These are phyloP conservation scores for Plemyria rubiginata DNA, from an alignment of 2,888 invertebrate species.

Conservation along the genomic window DNA sequence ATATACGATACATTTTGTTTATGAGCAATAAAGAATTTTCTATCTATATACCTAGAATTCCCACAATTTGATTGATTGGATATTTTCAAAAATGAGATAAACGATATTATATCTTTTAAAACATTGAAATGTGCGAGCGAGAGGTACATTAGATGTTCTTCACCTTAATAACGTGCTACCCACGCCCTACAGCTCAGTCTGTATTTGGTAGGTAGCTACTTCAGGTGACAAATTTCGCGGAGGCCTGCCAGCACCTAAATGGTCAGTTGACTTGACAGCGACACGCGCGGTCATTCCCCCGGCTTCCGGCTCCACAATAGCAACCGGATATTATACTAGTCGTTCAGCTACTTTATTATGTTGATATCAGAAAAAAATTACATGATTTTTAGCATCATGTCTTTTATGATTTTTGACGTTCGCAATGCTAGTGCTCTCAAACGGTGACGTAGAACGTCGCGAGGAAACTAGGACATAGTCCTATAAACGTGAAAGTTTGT, in stretches of 20 bases:
- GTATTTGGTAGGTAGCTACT: constrained; percentile 35
- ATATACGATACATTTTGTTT: too few relatives aligned
- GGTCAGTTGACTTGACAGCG: constrained; percentile 48
- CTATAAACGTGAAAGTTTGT: too few relatives aligned
- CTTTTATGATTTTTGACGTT: too few relatives aligned
- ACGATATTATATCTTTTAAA: too few relatives aligned
- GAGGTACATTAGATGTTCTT: neutral
- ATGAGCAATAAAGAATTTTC: too few relatives aligned
- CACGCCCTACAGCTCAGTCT: constrained; percentile 2
- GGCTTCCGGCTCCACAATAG: constrained; percentile 59
- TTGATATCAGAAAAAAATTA: constrained; percentile 10
- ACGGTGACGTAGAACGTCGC: too few relatives aligned
- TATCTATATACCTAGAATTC: too few relatives aligned
- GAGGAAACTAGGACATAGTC: too few relatives aligned
- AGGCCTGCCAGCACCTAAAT: constrained; percentile 48
- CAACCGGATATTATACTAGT: constrained; percentile 60
- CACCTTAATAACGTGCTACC: neutral
- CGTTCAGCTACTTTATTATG: constrained; percentile 40
- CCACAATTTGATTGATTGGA: too few relatives aligned
- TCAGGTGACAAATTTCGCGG: constrained; percentile 57
- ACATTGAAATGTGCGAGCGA: too few relatives aligned
- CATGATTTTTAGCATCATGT: constrained; percentile 1
- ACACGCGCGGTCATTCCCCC: constrained; percentile 64
- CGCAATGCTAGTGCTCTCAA: too few relatives aligned
- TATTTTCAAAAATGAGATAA: too few relatives aligned